Base-by-base conservation (phyloP, 2,888 invertebrate species). In the Lochmaea crataegi region DNA sequence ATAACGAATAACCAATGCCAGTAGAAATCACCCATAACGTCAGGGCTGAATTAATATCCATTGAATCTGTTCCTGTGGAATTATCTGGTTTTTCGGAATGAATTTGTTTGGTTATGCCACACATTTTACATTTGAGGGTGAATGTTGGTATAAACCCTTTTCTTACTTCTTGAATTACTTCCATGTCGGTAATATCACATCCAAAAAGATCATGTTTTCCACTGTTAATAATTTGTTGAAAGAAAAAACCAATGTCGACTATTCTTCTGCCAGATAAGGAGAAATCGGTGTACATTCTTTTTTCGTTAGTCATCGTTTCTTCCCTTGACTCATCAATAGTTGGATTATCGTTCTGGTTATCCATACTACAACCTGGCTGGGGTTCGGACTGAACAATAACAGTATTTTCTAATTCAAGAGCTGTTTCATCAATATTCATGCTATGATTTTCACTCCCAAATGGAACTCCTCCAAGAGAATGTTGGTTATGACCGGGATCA, bases 1-100 rank as follows among this genome's bases (percentile, higher is more conserved):
- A 16, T 57, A 58, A 51, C 12, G 57, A 48, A 57, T 68, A 74
- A 9, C 74, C 74, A 51, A 64, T 60, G 10, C 74, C 74, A 12
- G 68, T 68, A 12, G 71, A 67, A 41, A 71, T 48, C 0, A 58
- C 38, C 3, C 64, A 63, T 16, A 69, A 57, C 12, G 58, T 42
- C 3, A 68, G 5, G 3, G 68, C 57, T n/a, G 45, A 12, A 45
- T 71, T 71, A n/a, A 65, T 58, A 18, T 65, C 42, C 12, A 71
- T 58, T 42, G 51, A 60, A 11, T 48, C 38, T 4, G 41, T 41
- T 41, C 41, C 41, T 6, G 41, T 41, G 41, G 9, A 41, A n/a
- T 56, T 45, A 32, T 38, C 48, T 16, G 6, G 18, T n/a, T 69
- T 26, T 63, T 69, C 69, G 6, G 48, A 51, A 16, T 45, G 41